These are phyloP conservation scores for Hippocampus zosterae DNA, from an alignment of 2,113 vertebrate species.

Conservation along the genomic window DNA sequence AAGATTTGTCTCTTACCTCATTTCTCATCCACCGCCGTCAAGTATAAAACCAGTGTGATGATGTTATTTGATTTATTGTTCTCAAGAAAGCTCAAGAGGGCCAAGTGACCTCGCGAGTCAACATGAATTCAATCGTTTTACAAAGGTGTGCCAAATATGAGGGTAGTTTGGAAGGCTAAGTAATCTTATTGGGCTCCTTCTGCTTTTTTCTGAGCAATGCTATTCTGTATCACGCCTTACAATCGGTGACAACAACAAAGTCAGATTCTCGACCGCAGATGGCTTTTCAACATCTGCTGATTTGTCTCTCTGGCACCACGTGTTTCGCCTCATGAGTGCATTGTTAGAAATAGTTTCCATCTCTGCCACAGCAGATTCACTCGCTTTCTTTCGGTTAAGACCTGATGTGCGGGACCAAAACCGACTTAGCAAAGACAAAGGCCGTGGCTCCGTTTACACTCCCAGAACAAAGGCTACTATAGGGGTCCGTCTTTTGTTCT, in stretches of 20 bases:
- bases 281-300: slow-evolving; percentile 36
- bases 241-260: slow-evolving; percentile 4
- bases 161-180: background rate
- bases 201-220: background rate
- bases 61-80: background rate
- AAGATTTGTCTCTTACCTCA: background rate
- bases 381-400: slow-evolving; percentile 14
- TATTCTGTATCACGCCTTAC: slow-evolving; percentile 6
- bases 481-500: too few species aligned
- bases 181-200: background rate
- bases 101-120: background rate
- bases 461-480: background rate
- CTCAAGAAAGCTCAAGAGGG: slow-evolving; percentile 1
- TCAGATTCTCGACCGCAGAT: slow-evolving; percentile 13
- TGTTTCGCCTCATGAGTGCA: slow-evolving; percentile 22
- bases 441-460: slow-evolving; percentile 9
- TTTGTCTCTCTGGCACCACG: slow-evolving; percentile 23
- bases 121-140: background rate
- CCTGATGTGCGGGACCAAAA: slow-evolving; percentile 11
- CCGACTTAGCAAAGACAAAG: slow-evolving; percentile 22
- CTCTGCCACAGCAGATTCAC: slow-evolving; percentile 23
- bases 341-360: slow-evolving; percentile 34
- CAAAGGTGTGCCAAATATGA: background rate
- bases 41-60: background rate
- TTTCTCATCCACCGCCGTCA: background rate